phyloP scores from a whole-genome alignment of 2,113 vertebrate genomes.

The Suncus etruscus region DNA sequence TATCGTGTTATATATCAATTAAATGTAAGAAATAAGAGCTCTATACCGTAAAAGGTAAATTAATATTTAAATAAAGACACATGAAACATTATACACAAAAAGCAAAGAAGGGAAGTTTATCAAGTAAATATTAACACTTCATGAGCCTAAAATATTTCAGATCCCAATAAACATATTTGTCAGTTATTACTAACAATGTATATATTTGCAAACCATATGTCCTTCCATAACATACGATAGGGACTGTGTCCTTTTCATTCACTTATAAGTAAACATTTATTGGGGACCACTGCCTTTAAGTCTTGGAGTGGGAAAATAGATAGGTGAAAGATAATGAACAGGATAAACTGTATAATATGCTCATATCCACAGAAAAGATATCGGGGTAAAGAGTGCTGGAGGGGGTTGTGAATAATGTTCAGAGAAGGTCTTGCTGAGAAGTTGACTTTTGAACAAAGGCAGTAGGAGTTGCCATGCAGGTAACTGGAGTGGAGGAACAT shows the following conservation, averaged over 20 bases:
- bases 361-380: slow-evolving; percentile 5
- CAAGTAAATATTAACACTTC: slow-evolving; percentile 17
- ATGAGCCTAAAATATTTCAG: slow-evolving; percentile 49
- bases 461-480: not conserved
- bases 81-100: not conserved
- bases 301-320: not conserved
- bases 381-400: not conserved
- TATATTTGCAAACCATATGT: not conserved
- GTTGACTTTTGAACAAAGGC: slow-evolving; percentile 39
- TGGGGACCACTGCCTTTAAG: not conserved
- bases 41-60: slow-evolving; percentile 39
- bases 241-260: slow-evolving; percentile 6
- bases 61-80: slow-evolving; percentile 48
- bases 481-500: slow-evolving; percentile 27
- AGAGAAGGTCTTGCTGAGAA: slow-evolving; percentile 37
- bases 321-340: slow-evolving; percentile 36
- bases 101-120: not conserved
- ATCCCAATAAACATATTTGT: slow-evolving; percentile 40
- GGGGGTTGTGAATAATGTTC: not conserved
- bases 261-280: not conserved
- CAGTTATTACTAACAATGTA: slow-evolving; percentile 44
- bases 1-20: slow-evolving; percentile 55
- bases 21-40: slow-evolving; percentile 60
- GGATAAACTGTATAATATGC: not conserved
- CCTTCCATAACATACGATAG: not conserved